Conservation (phyloP, 2,113 vertebrate genomes). For the Anarhynchus alexandrinus region DNA sequence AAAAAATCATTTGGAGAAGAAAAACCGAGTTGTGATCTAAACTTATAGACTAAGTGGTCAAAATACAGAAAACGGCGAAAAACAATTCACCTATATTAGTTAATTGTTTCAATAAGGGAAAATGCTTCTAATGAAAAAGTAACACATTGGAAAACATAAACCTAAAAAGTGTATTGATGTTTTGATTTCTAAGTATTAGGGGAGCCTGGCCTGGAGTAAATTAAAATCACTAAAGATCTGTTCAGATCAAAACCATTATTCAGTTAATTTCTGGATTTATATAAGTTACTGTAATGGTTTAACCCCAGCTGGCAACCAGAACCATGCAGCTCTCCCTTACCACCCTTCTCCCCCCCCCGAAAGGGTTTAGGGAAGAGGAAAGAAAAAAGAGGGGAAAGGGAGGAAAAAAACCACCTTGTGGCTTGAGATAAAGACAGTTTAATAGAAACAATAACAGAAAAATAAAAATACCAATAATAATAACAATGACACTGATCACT, state of each 20-base stretch:
- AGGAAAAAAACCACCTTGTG: no score
- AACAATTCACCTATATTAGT: background rate
- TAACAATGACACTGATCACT: background rate
- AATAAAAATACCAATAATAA: background rate
- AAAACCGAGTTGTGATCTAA: background rate
- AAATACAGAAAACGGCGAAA: background rate
- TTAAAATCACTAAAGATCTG: background rate
- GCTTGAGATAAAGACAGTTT: background rate
- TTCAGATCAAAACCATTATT: background rate
- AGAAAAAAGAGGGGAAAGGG: background rate
- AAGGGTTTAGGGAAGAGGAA: background rate
- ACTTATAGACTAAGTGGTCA: background rate
- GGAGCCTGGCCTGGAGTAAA: background rate
- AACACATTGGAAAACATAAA: background rate
- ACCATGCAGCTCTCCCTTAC: background rate
- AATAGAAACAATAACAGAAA: background rate
- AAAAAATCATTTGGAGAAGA: background rate
- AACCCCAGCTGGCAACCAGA: background rate
- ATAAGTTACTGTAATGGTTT: background rate
- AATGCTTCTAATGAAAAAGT: background rate
- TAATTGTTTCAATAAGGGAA: background rate
- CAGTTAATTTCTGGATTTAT: background rate
- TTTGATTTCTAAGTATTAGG: background rate
- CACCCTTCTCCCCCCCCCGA: no score
- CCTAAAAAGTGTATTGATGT: background rate